Evolutionary conservation across 2,888 invertebrate species (phyloP), one percentile per base, ranked within the genome.

Genomic region (Gnatocerus cornutus): DNA sequence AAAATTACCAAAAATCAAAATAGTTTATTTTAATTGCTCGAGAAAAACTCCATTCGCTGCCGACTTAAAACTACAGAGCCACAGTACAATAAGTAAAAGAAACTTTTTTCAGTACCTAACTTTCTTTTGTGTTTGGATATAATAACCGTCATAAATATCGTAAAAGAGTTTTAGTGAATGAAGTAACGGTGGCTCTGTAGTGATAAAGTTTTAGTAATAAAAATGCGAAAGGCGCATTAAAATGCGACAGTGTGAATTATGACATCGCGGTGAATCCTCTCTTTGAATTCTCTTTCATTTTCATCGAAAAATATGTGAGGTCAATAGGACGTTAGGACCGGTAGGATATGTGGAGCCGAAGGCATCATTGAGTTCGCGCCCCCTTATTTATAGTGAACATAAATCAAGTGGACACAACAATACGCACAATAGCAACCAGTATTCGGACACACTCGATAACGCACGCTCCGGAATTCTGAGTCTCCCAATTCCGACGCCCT

Each of bases 331-430:
- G 53, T 64, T 64, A 69, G 69, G 72, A 63, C 65, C 64, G 56
- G 64, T 61, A 72, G 72, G 73, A 73, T 69, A 68, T 64, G 67
- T 64, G 75, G 73, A 70, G 76, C 77, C 76, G 73, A 73, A 76
- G 76, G 72, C 76, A 78, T 79, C 78, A 78, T 77, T 76, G 80
- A 75, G 77, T 77, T 78, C 77, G 78, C 79, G 78, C 78, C 76
- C 79, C 78, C 76, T 77, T 77, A 80, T 80, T 80, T 79, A 79
- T 78, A 74, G 75, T 61, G 68, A 46, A 72, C 71, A 76, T 81
- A 80, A 80, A 81, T 80, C 80, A 80, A 73, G 56, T 58, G 76
- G 74, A 75, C 77, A 77, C 79, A 79, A 79, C 79, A 79, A 80
- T 81, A 80, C 80, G 79, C 78, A 79, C 79, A 80, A 77, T 78